Evolutionary conservation across 92 coral and sea anemone genomes (phyloP), one percentile per base, ranked within the genome.

Genomic region (Palythoa caribaeorum): DNA sequence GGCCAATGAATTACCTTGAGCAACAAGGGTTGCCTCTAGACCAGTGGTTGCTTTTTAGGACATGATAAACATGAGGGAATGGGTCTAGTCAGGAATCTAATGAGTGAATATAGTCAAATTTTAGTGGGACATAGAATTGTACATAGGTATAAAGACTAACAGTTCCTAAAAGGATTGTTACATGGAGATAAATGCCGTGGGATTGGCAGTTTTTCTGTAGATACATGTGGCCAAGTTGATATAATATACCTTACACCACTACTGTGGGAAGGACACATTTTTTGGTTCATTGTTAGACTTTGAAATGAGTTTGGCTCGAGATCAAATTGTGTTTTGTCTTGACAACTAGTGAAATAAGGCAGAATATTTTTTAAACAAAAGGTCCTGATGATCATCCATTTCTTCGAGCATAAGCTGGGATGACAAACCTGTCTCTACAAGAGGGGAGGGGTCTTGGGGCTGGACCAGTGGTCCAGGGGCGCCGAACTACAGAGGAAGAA

Each of bases 351-450:
- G n/a, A n/a, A n/a, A n/a, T n/a, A n/a, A n/a, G n/a, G n/a, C n/a
- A n/a, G n/a, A n/a, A 1, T 57, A 9, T 17, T 17, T 77, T 44
- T 77, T 35, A 19, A 52, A 57, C n/a, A n/a, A n/a, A 76, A 97
- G 99, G 98, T 1, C 94, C 96, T 44, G 93, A 91, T 88, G 98
- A 97, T 59, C 99, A 97, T 76, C 96, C 99, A 21, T 97, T 97
- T 57, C 91, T 97, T 38, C 92, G 95, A 52, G 97, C 95, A 35
- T 93, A 95, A 71, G 90, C 93, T 40, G 94, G 93, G 19, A 78
- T 96, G 78, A 92, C 96, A 38, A 92, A 87, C 70, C 71, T 97
- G 74, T 92, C 97, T 35, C 74, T 97, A 59, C 92, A 97, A 38
- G 97, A 92, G 53, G 90, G 89, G 75, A 90, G 84, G 87, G 86